Conservation (phyloP, 2,888 invertebrate species). For the Melinaea menophilus region DNA sequence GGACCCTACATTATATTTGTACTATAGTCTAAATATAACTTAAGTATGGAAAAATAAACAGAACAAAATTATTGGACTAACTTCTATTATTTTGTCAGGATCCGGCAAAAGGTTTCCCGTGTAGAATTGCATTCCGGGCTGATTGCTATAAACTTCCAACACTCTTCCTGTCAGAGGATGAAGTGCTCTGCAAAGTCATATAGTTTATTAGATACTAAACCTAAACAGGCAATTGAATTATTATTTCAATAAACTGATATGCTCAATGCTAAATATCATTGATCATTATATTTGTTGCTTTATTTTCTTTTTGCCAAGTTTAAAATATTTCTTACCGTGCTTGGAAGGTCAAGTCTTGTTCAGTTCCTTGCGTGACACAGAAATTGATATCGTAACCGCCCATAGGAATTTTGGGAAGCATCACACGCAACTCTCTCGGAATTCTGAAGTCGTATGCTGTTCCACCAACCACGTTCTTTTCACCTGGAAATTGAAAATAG, state of each 20-base stretch:
- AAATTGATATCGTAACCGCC: constrained; percentile 91
- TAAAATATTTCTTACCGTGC: constrained; percentile 69
- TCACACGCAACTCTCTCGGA: constrained; percentile 80
- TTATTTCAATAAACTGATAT: too few species aligned
- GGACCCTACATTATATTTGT: constrained; percentile 23
- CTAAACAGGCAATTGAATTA: too few species aligned
- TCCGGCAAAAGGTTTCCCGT: constrained; percentile 87
- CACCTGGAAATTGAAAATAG: constrained; percentile 68
- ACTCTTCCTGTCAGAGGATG: constrained; percentile 85
- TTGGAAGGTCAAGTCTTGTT: constrained; percentile 78
- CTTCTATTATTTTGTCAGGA: constrained; percentile 62
- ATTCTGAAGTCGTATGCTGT: constrained; percentile 86
- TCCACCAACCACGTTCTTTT: constrained; percentile 82
- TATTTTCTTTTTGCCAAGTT: not conserved
- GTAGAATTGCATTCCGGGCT: constrained; percentile 95
- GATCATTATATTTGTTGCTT: not conserved
- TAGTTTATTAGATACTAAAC: too few species aligned
- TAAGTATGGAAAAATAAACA: not conserved
- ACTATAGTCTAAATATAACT: too few species aligned
- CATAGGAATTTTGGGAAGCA: constrained; percentile 81
- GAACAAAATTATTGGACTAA: constrained; percentile 25
- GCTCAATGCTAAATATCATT: not conserved
- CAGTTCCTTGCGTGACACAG: constrained; percentile 81
- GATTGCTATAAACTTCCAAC: constrained; percentile 89
- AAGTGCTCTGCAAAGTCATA: constrained; percentile 65